Conservation (phyloP, 2,113 vertebrate species). For the Crypturellus undulatus region DNA sequence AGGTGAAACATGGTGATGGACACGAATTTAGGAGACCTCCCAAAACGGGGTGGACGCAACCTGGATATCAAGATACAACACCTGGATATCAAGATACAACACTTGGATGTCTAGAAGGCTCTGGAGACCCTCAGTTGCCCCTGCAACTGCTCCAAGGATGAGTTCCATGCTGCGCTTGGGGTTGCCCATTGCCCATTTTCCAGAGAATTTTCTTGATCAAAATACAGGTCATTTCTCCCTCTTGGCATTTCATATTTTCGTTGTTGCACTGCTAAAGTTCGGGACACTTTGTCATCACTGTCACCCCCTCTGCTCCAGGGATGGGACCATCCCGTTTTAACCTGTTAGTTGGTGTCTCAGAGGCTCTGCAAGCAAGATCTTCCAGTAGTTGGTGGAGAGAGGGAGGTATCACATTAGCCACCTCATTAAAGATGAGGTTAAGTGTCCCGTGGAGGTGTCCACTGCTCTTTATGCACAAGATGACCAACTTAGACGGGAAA, state of each 20-base stretch:
- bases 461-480: conserved; percentile 10
- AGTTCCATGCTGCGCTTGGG: fast-evolving
- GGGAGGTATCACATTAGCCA: neutral
- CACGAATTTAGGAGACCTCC: fast-evolving
- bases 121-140: fast-evolving
- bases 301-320: neutral
- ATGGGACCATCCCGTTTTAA: neutral
- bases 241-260: neutral
- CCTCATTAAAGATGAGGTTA: neutral
- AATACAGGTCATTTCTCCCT: neutral
- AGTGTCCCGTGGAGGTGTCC: neutral
- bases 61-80: neutral
- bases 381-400: neutral
- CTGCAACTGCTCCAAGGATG: neutral
- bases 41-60: fast-evolving
- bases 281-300: neutral
- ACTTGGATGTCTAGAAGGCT: neutral
- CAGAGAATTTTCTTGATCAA: neutral
- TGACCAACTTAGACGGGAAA: conserved; percentile 23
- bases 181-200: neutral
- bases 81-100: neutral
- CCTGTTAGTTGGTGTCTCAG: neutral
- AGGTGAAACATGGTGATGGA: neutral
- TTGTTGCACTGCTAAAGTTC: neutral
- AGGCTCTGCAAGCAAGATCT: neutral